phyloP scores from a whole-genome alignment of 2,888 invertebrate genomes.

The Gymnosoma rotundatum region DNA sequence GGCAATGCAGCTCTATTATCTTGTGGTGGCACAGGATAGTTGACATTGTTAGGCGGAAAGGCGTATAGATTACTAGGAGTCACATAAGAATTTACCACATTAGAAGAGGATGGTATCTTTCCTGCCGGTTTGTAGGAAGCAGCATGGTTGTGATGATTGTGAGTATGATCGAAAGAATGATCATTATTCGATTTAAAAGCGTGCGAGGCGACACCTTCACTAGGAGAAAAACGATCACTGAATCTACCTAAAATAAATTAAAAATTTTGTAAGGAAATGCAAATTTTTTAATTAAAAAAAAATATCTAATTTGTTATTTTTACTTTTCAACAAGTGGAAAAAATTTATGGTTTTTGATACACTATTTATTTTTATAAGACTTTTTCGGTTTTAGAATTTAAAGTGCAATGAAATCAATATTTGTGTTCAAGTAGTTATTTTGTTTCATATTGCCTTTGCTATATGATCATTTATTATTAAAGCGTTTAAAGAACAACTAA shows the following conservation, averaged over 20 bases:
- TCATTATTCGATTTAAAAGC: conserved; percentile 73
- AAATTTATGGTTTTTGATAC: too few relatives aligned
- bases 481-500: too few relatives aligned
- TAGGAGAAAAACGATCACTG: conserved; percentile 80
- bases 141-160: conserved; percentile 67
- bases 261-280: not conserved
- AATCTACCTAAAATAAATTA: conserved; percentile 73
- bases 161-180: conserved; percentile 71
- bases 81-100: conserved; percentile 75
- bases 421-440: too few relatives aligned
- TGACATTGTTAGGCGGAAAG: conserved; percentile 80
- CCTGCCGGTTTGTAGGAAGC: conserved; percentile 35
- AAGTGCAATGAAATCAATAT: too few relatives aligned
- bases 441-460: too few relatives aligned
- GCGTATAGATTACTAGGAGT: conserved; percentile 78
- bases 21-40: conserved; percentile 78
- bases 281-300: too few relatives aligned
- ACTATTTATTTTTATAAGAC: too few relatives aligned
- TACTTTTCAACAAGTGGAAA: too few relatives aligned
- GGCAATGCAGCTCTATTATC: conserved; percentile 75
- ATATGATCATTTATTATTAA: too few relatives aligned
- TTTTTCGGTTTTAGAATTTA: too few relatives aligned
- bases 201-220: conserved; percentile 78
- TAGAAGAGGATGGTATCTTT: conserved; percentile 74
- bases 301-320: too few relatives aligned